These are phyloP conservation scores for Tetraodon nigroviridis DNA, from an alignment of 2,113 vertebrate genomes.

Conservation along the genomic window DNA sequence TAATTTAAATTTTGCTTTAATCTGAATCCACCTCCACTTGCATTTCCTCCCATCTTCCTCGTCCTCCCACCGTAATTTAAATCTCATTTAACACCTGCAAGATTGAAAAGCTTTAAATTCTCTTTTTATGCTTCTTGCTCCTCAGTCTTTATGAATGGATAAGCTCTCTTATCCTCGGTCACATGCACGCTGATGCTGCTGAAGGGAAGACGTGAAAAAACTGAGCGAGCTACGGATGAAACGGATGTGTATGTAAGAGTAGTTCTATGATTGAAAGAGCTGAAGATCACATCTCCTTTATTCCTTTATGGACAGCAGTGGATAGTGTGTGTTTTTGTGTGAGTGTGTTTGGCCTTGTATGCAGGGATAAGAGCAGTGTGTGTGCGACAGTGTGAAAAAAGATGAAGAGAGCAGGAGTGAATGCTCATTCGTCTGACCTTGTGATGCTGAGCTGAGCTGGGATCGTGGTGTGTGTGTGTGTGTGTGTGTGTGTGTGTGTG, in stretches of 20 bases:
- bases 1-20: conserved; percentile 17
- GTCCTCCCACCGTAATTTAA: conserved; percentile 46
- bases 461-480: conserved; percentile 11
- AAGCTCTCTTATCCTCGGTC: conserved; percentile 48
- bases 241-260: conserved; percentile 19
- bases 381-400: conserved; percentile 32
- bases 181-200: conserved; percentile 50
- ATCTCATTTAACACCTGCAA: conserved; percentile 51
- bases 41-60: conserved; percentile 12
- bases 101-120: conserved; percentile 42
- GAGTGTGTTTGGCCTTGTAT: conserved; percentile 1
- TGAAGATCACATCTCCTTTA: conserved; percentile 20
- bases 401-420: conserved; percentile 15
- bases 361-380: not conserved
- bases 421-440: conserved; percentile 28
- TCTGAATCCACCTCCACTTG: conserved; percentile 28
- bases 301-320: conserved; percentile 16
- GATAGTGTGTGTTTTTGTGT: conserved; percentile 7
- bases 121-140: not conserved
- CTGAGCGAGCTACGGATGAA: conserved; percentile 34
- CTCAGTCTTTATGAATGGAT: conserved; percentile 29
- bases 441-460: conserved; percentile 16
- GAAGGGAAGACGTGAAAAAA: conserved; percentile 44
- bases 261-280: conserved; percentile 7
- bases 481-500: not conserved